Evolutionary conservation across 2,113 vertebrate species (phyloP), one percentile per base, ranked within the genome.

Genomic region (Caranx melampygus): DNA sequence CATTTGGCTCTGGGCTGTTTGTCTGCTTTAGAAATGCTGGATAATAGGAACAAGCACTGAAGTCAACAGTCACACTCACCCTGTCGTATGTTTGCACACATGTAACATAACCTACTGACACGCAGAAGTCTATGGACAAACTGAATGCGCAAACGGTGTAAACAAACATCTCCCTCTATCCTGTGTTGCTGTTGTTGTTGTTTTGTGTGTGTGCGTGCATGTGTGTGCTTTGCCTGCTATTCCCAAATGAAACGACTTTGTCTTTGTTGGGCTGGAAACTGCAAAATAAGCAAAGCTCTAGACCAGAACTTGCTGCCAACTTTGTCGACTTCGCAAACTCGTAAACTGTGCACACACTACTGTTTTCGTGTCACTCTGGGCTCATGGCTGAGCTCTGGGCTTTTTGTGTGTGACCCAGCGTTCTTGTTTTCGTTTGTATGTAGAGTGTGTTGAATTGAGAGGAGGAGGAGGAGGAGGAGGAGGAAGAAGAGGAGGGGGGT

Each of bases 211-310:
- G 26, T 26, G 26, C 26, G 26, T 26, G 26, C 26, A 26, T 26
- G 74, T 82, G 64, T 89, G 69, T 40, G 31, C 71, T 87, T 55
- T 60, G 85, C 45, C 73, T 52, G 34, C 75, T 81, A 79, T 85
- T 70, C 83, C 75, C 52, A 76, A 83, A 80, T 52, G 37, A 78
- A 78, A 84, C 68, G 37, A 77, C 69, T 71, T 82, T 45, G 49
- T 75, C 81, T 83, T 89, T 82, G 87, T 85, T 83, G 85, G 40
- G 42, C 54, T 84, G 71, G 74, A 92, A 92, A 88, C 65, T 87
- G 85, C 72, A 75, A 82, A 83, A 87, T 86, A 84, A 84, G 87
- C 83, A 81, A 54, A 86, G 71, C 79, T 75, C 79, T 8, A 64
- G 54, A 78, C 2, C 13, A 78, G 81, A 73, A 64, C 31, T 45